phyloP scores from a whole-genome alignment of 2,113 vertebrate genomes.

The Laticauda colubrina region DNA sequence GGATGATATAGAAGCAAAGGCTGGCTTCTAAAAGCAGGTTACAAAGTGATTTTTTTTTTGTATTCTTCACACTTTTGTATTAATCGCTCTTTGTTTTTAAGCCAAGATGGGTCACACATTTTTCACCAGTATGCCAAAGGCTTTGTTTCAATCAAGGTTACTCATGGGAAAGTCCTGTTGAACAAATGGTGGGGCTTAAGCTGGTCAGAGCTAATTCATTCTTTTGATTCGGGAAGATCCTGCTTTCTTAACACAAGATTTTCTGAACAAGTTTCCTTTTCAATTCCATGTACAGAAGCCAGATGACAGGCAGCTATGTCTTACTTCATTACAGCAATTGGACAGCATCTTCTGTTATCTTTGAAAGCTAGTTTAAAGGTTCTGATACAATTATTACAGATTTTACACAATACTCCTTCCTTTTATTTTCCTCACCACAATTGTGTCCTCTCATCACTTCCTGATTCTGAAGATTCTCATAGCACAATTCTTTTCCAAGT shows the following conservation, averaged over 20 bases:
- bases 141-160: not conserved
- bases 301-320: not conserved
- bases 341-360: not conserved
- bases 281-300: not conserved
- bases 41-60: not conserved
- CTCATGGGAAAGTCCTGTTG: not conserved
- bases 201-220: not conserved
- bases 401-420: too few relatives aligned
- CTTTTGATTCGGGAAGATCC: not conserved
- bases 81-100: not conserved
- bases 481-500: not conserved
- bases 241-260: not conserved
- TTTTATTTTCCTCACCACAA: too few relatives aligned
- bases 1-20: slow-evolving; percentile 29
- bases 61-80: not conserved
- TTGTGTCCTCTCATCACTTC: not conserved
- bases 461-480: not conserved
- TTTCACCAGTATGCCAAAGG: not conserved
- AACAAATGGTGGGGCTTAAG: not conserved
- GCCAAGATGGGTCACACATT: not conserved
- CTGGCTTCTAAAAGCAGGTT: not conserved
- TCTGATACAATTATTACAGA: not conserved
- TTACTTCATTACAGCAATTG: not conserved
- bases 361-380: not conserved
- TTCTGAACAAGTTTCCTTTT: not conserved